Base-by-base conservation (phyloP, 2,888 invertebrate species). In the Macrosoma leucophasiata region DNA sequence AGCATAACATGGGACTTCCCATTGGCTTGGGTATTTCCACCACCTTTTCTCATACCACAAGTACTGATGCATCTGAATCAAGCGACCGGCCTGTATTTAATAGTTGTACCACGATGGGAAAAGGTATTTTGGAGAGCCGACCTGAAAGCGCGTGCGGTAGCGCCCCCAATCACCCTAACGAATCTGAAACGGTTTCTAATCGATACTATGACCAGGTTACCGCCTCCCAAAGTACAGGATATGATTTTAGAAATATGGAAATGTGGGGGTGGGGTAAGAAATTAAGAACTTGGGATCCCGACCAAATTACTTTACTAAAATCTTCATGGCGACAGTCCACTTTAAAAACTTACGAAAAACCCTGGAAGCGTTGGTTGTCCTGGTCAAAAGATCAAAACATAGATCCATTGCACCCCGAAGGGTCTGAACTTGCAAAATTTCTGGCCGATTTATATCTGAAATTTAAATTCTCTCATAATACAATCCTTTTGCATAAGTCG, bases 171-270 rank as follows among this genome's bases (percentile, higher is more conserved):
- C 22, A 24, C 33, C 4, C 22, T 46, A 3, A 8, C 17, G n/a
- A 22, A 36, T 13, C 18, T 18, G 6, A 25, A 1, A 1, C n/a
- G n/a, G n/a, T n/a, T n/a, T n/a, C n/a, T n/a, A n/a, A n/a, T n/a
- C n/a, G n/a, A n/a, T n/a, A n/a, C n/a, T n/a, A n/a, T n/a, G n/a
- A n/a, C n/a, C n/a, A n/a, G n/a, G n/a, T n/a, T n/a, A n/a, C 39
- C 42, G 0, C 49, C 44, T 1, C 37, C 37, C 4, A 24, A 38
- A 9, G 33, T 41, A 6, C 13, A 43, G n/a, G 5, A 42, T 1
- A 13, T 52, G n/a, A 5, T 4, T n/a, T 35, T 55, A 30, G 35
- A 41, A 29, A 45, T 36, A 9, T 54, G 50, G 47, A 40, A 20
- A 33, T 31, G 50, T 36, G 41, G 27, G 47, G 49, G 43, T 50